Conservation (phyloP, 2,113 vertebrate species). For the Cairina moschata region DNA sequence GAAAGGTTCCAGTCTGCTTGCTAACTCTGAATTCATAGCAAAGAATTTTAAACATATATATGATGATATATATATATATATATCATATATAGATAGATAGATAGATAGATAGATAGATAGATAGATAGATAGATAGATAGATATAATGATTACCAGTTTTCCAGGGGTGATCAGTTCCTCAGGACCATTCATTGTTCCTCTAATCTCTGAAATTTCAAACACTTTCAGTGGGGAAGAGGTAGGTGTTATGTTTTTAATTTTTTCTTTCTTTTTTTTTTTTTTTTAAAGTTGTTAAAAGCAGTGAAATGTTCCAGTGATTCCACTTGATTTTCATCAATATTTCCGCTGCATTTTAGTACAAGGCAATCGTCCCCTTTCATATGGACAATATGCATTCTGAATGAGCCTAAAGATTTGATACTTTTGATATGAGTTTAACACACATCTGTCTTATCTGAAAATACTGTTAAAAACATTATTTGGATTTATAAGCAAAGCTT, state of each 20-base stretch:
- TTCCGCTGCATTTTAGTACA: constrained; percentile 33
- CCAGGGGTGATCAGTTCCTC: neutral
- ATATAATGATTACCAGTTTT: neutral
- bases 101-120: too few species aligned
- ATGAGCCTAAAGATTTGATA: constrained; percentile 62
- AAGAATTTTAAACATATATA: neutral
- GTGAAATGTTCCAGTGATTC: constrained; percentile 17
- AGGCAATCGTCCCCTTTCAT: constrained; percentile 58
- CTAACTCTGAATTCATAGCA: neutral
- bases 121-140: too few species aligned
- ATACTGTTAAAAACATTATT: constrained; percentile 71
- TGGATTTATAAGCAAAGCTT: constrained; percentile 74
- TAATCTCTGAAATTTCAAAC: constrained; percentile 11
- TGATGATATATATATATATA: too few species aligned
- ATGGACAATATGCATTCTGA: constrained; percentile 19
- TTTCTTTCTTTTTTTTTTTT: neutral
- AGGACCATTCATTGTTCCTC: neutral
- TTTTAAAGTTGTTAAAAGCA: neutral
- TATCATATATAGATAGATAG: too few species aligned
- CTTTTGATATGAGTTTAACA: constrained; percentile 68
- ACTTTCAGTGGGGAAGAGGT: neutral
- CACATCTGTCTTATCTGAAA: constrained; percentile 68
- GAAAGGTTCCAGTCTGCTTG: neutral
- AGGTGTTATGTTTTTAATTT: fast-evolving
- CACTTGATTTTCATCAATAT: constrained; percentile 56